Evolutionary conservation across 1,140 invertebrate genomes (phyloP), one percentile per base, ranked within the genome.

Genomic region (Saccostrea echinata): DNA sequence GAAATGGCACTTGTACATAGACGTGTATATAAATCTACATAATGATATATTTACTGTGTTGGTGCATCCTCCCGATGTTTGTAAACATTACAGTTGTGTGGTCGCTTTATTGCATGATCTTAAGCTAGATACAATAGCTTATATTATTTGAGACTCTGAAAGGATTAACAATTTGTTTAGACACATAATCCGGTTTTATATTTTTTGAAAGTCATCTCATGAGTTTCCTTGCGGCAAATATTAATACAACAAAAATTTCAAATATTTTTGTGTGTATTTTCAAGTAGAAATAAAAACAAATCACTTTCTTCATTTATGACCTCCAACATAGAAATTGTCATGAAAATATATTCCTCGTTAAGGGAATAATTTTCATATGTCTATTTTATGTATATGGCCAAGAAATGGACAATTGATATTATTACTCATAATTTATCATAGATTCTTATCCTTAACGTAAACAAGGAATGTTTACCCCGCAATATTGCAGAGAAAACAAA

Each of bases 341-440:
- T 43, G 43, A 9, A 43, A 43, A 43, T 43, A 0, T 43, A 43
- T 43, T 43, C 43, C 4, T 43, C 6, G 9, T 43, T 43, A 43
- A 43, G 43, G 43, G 9, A 43, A 43, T 9, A 43, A 6, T 43
- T 43, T 43, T 43, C 43, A 43, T 43, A 43, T 8, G 43, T 8
- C 43, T 43, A 43, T 6, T 43, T 43, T 8, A 43, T 6, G 43
- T 43, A n/a, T 9, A 9, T 18, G 68, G 33, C 8, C 16, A 30
- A 9, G 21, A 61, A 4, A 18, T 76, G 68, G 27, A 33, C 24
- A 76, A 33, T 16, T 76, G 24, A 68, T 33, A 30, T 76, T 2
- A 30, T 76, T 76, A 76, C 68, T 76, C 27, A 76, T 76, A 76
- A 76, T 16, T 76, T 76, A 76, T 30, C 27, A 33, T 18, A 76